Evolutionary conservation across 2,888 invertebrate species (phyloP).

Genomic region (Drosophila recens): DNA sequence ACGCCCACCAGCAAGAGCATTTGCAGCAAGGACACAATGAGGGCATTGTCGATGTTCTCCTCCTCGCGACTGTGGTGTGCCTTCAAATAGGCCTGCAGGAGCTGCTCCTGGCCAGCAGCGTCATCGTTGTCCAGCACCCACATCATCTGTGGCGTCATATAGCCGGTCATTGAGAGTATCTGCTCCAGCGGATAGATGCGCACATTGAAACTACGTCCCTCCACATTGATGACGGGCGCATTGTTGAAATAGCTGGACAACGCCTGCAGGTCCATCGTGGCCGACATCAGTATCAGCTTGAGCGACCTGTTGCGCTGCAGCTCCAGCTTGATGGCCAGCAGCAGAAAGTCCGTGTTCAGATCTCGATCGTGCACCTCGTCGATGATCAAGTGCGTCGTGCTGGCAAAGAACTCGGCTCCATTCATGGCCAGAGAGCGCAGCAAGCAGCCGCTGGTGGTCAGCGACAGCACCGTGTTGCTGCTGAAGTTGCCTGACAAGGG

Average conservation of each 20-base stretch:
- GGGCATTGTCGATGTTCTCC: slow-evolving; percentile 90
- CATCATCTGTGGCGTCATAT: slow-evolving; percentile 64
- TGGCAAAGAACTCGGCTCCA: slow-evolving; percentile 82
- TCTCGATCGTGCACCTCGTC: slow-evolving; percentile 99
- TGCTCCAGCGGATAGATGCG: slow-evolving; percentile 93
- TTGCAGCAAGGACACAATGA: slow-evolving; percentile 88
- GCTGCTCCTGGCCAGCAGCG: slow-evolving; percentile 83
- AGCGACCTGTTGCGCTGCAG: slow-evolving; percentile 90
- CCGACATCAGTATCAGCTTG: slow-evolving; percentile 96
- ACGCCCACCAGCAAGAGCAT: slow-evolving; percentile 86
- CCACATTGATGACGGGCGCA: slow-evolving; percentile 91
- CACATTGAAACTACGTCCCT: slow-evolving; percentile 91
- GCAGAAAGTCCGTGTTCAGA: slow-evolving; percentile 95
- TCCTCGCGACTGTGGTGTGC: slow-evolving; percentile 85
- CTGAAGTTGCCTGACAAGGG: slow-evolving; percentile 69
- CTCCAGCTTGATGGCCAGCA: slow-evolving; percentile 93
- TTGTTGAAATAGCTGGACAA: slow-evolving; percentile 93
- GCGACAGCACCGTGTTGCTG: slow-evolving; percentile 76
- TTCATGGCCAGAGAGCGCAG: slow-evolving; percentile 94
- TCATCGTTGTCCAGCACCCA: background rate
- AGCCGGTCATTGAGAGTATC: slow-evolving; percentile 87
- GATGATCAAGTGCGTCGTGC: slow-evolving; percentile 92
- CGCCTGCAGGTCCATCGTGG: slow-evolving; percentile 93
- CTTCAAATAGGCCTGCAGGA: slow-evolving; percentile 90
- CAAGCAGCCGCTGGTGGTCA: slow-evolving; percentile 84